Conservation (phyloP, 1,140 invertebrate genomes). For the Cepaea nemoralis region DNA sequence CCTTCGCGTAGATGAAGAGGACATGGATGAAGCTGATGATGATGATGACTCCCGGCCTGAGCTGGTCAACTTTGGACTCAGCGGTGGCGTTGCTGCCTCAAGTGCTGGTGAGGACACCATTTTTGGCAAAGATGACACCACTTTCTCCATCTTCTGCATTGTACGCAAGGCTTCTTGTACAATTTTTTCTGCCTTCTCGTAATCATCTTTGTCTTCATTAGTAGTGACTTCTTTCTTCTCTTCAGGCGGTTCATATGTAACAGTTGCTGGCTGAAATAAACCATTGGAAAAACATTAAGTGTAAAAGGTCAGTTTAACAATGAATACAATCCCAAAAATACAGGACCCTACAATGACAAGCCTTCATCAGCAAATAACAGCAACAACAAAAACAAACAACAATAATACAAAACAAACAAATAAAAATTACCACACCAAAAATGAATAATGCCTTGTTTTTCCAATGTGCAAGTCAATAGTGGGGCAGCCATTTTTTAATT, state of each 20-base stretch:
- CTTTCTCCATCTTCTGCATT: conserved; percentile 50
- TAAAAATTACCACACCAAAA: no score
- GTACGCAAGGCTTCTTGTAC: conserved; percentile 57
- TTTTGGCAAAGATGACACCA: conserved; percentile 24
- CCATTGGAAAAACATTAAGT: no score
- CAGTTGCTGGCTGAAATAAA: neutral
- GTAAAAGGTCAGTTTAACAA: no score
- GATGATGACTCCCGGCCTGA: neutral
- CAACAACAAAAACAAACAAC: no score
- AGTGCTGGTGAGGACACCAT: conserved; percentile 17
- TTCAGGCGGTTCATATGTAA: neutral
- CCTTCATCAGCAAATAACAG: no score
- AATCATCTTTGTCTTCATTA: conserved; percentile 41
- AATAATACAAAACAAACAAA: no score
- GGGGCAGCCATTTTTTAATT: no score
- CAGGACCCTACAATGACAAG: no score
- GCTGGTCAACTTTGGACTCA: conserved; percentile 14
- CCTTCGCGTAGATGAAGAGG: neutral
- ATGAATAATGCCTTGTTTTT: no score
- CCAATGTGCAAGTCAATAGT: no score
- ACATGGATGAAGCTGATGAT: neutral
- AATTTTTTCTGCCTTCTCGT: conserved; percentile 55
- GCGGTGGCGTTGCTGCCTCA: neutral
- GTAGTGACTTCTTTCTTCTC: conserved; percentile 32
- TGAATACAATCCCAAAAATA: no score